These are phyloP conservation scores for Ardeotis arabs DNA, from an alignment of 2,113 vertebrate genomes.

Conservation along the genomic window DNA sequence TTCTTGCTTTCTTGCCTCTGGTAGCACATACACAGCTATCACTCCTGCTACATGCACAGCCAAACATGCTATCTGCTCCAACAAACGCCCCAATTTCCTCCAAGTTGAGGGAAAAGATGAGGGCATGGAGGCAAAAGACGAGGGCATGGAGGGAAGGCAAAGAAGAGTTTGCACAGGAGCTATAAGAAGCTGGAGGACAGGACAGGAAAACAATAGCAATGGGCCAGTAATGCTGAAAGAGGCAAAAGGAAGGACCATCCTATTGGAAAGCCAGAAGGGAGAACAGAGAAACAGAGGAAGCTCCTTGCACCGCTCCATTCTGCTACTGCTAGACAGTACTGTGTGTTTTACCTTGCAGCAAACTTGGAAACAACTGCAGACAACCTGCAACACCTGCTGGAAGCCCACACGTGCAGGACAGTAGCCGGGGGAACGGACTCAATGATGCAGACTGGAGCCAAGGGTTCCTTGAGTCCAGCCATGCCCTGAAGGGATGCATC, in stretches of 20 bases:
- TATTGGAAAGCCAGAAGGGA: background rate
- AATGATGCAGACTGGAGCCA: background rate
- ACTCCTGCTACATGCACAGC: rapidly evolving
- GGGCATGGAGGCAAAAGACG: background rate
- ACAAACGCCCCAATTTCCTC: rapidly evolving
- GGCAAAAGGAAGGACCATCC: background rate
- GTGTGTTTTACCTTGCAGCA: background rate
- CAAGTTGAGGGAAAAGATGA: background rate
- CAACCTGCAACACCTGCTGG: background rate
- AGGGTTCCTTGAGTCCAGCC: background rate
- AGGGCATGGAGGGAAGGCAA: background rate
- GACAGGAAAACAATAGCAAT: background rate
- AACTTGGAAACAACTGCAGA: background rate
- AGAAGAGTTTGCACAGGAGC: background rate
- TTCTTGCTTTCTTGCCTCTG: background rate
- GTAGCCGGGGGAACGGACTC: background rate
- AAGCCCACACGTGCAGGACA: background rate
- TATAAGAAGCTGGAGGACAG: background rate
- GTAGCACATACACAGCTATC: background rate
- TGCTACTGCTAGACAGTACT: background rate
- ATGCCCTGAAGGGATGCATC: background rate
- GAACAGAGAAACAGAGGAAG: background rate
- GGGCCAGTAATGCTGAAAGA: background rate
- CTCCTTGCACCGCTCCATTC: background rate
- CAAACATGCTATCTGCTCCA: background rate